phyloP scores from a whole-genome alignment of 2,888 invertebrate species.

The Rhingia campestris region DNA sequence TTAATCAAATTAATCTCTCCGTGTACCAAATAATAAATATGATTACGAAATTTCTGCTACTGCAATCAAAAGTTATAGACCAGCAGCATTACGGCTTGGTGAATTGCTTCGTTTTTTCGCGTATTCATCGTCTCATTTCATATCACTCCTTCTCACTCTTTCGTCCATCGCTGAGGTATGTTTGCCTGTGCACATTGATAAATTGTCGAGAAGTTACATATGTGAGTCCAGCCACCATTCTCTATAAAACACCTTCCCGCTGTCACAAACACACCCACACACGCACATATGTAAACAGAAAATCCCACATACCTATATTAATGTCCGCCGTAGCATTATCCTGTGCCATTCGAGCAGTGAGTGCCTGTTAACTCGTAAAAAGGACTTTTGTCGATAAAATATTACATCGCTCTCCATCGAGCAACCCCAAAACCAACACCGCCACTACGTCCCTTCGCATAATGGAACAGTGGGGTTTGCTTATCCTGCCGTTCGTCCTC shows the following conservation, averaged over 20 bases:
- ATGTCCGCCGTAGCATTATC: slow-evolving; percentile 66
- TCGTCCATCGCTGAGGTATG: slow-evolving; percentile 14
- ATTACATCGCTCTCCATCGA: slow-evolving; percentile 57
- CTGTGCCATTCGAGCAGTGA: slow-evolving; percentile 35
- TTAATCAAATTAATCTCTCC: neutral
- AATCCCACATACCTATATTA: slow-evolving; percentile 34
- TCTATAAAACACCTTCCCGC: slow-evolving; percentile 24
- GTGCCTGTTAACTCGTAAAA: slow-evolving; percentile 70
- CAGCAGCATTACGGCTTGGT: slow-evolving; percentile 60
- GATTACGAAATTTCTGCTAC: slow-evolving; percentile 58
- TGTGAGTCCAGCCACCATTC: slow-evolving; percentile 16
- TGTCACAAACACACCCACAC: slow-evolving; percentile 14
- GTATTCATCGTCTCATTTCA: neutral
- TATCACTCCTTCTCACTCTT: neutral
- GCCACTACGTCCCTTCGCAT: neutral
- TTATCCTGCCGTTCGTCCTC: slow-evolving; percentile 58
- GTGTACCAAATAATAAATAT: slow-evolving; percentile 60
- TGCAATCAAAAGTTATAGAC: slow-evolving; percentile 70
- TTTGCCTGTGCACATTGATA: slow-evolving; percentile 64
- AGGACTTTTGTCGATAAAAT: slow-evolving; percentile 72
- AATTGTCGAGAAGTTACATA: slow-evolving; percentile 58
- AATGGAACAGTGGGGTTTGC: slow-evolving; percentile 12
- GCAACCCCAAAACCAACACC: neutral
- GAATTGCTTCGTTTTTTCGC: slow-evolving; percentile 28
- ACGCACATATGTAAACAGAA: neutral